Base-by-base conservation (phyloP, 2,888 invertebrate species). In the Xylota segnis region DNA sequence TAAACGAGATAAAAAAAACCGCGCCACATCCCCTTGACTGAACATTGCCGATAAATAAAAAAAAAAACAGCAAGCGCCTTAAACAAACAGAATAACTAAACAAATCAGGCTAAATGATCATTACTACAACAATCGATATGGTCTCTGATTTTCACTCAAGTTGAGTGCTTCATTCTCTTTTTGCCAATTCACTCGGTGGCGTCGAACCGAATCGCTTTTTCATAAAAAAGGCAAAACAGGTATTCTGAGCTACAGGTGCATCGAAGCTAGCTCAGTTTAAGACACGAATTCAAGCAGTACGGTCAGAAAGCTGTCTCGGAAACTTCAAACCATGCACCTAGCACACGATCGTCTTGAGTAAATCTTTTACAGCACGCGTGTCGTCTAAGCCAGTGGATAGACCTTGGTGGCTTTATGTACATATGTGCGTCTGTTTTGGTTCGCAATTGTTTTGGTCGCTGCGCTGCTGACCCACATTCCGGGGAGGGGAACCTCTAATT, bases 381-480 rank as follows among this genome's bases (percentile, higher is more conserved):
- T 43, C 32, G 47, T 59, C 27, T 27, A 72, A 50, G 32, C 54
- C 50, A 76, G 37, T 29, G 9, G 47, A n/a, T 68, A 16, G 68
- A 43, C 77, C 75, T 81, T 74, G 66, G 59, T 56, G 52, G n/a
- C n/a, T n/a, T n/a, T n/a, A n/a, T n/a, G n/a, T n/a, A n/a, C n/a
- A n/a, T n/a, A n/a, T 63, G 4, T 68, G 12, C 5, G 10, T 27
- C 40, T 12, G 43, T 59, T 54, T 59, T 37, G 56, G 16, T 34
- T 79, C 56, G 14, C 54, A 4, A 40, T n/a, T 32, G 2, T 54
- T n/a, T 16, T 23, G 7, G 58, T 63, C n/a, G 23, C 14, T 54
- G 14, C 29, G 14, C 40, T 77, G 52, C 43, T 77, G 82, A 76
- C 82, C 82, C 43, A 83, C 43, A 76, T 83, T 76, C 47, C n/a